Percentiles rank a stretch among this genome's conserved stretches.
Conservation (phyloP, 2,113 vertebrate genomes). For the Dryoscopus gambensis region DNA sequence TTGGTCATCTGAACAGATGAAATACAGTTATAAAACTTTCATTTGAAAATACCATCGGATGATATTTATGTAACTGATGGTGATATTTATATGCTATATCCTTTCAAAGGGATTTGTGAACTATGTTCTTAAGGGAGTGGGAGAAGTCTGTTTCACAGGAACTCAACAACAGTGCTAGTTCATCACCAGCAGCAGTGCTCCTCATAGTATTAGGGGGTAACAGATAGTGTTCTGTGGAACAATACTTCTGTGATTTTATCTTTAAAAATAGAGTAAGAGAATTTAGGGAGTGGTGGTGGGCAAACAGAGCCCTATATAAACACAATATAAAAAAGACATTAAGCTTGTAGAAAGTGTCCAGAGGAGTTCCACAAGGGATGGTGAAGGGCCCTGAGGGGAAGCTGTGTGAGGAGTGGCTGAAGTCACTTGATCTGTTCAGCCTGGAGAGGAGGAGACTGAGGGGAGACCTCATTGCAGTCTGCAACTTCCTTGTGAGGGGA, state of each 20-base stretch:
- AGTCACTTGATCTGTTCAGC: neutral
- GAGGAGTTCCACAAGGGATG: neutral
- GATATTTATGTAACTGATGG: neutral
- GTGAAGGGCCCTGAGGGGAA: neutral
- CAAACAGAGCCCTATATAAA: neutral
- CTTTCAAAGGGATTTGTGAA: neutral
- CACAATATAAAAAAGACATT: neutral
- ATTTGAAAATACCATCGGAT: neutral
- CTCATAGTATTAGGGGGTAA: neutral
- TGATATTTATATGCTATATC: neutral
- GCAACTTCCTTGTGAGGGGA: neutral
- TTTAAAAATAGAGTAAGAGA: neutral
- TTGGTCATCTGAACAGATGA: neutral
- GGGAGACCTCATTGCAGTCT: neutral
- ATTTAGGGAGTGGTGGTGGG: neutral
- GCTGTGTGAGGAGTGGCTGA: accelerated
- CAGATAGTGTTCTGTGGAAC: neutral
- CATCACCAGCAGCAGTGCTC: neutral
- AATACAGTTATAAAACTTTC: neutral
- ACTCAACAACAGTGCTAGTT: neutral
- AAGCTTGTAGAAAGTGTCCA: neutral
- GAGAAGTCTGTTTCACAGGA: neutral
- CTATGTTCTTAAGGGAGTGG: neutral
- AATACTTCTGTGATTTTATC: neutral
- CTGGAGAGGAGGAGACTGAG: neutral